These are phyloP conservation scores for Aegypius monachus DNA, from an alignment of 2,113 vertebrate species.

Conservation along the genomic window DNA sequence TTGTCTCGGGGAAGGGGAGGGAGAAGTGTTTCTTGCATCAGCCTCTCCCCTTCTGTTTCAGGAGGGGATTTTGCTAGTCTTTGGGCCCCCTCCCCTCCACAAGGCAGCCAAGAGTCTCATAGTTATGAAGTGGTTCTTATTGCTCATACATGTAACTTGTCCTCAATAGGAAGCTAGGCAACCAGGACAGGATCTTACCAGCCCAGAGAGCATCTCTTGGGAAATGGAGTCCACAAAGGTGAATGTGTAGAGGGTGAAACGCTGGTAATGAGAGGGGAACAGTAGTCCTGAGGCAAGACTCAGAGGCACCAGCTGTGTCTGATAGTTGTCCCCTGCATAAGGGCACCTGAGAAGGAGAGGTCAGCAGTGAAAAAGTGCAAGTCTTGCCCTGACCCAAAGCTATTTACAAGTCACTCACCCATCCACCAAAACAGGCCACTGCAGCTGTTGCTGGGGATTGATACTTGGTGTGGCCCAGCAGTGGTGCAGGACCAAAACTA, in stretches of 20 bases:
- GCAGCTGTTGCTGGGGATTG: conserved; percentile 36
- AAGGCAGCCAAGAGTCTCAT: not conserved
- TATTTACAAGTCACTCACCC: conserved; percentile 33
- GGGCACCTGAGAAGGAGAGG: conserved; percentile 65
- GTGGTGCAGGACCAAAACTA: conserved; percentile 67
- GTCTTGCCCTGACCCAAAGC: not conserved
- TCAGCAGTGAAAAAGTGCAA: not conserved
- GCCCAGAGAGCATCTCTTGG: conserved; percentile 8
- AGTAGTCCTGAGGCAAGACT: not conserved
- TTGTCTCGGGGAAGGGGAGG: not conserved
- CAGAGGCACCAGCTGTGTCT: conserved; percentile 41
- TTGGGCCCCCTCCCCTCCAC: fast-evolving
- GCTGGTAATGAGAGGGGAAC: conserved; percentile 66
- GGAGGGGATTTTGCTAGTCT: not conserved
- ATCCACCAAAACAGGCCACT: conserved; percentile 75
- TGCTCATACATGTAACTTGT: not conserved
- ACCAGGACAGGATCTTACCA: not conserved
- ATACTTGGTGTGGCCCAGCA: conserved; percentile 76
- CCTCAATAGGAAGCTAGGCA: not conserved
- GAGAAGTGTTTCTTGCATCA: not conserved
- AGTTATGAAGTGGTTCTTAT: not conserved
- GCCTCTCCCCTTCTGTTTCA: not conserved
- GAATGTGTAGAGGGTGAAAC: conserved; percentile 70
- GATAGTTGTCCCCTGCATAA: conserved; percentile 66
- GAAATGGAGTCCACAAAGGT: conserved; percentile 37